These are phyloP conservation scores for Tholera decimalis DNA, from an alignment of 2,888 invertebrate genomes.

Conservation along the genomic window DNA sequence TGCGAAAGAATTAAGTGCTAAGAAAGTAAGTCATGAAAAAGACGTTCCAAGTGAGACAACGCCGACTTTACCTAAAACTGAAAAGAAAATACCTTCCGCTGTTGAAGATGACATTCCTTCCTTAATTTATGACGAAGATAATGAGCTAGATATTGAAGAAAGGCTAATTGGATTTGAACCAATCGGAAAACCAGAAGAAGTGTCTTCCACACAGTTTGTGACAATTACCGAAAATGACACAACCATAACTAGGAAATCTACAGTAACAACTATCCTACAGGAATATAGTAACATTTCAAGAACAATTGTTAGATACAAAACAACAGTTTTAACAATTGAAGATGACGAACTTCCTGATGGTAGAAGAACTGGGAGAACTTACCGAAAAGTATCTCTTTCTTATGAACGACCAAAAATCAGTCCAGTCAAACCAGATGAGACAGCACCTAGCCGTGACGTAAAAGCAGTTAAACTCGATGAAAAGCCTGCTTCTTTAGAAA, in stretches of 20 bases:
- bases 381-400: constrained; percentile 52
- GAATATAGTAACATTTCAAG: constrained; percentile 58
- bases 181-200: constrained; percentile 53
- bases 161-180: constrained; percentile 62
- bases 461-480: constrained; percentile 15
- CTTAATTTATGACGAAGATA: constrained; percentile 56
- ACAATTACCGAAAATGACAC: constrained; percentile 44
- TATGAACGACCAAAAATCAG: constrained; percentile 53
- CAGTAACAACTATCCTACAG: constrained; percentile 50
- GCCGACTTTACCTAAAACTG: not conserved
- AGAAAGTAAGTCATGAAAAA: constrained; percentile 12
- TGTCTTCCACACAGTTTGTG: constrained; percentile 22
- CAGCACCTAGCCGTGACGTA: constrained; percentile 54
- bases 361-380: constrained; percentile 40
- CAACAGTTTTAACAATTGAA: constrained; percentile 60
- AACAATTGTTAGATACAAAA: constrained; percentile 56
- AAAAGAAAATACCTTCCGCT: not conserved
- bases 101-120: constrained; percentile 20
- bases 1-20: constrained; percentile 1
- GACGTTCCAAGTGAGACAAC: constrained; percentile 45
- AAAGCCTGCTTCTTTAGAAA: not conserved
- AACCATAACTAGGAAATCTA: constrained; percentile 40
- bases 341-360: constrained; percentile 60
- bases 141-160: constrained; percentile 60
- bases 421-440: constrained; percentile 20